Conservation (phyloP, 2,113 vertebrate genomes). For the Tetrax tetrax region DNA sequence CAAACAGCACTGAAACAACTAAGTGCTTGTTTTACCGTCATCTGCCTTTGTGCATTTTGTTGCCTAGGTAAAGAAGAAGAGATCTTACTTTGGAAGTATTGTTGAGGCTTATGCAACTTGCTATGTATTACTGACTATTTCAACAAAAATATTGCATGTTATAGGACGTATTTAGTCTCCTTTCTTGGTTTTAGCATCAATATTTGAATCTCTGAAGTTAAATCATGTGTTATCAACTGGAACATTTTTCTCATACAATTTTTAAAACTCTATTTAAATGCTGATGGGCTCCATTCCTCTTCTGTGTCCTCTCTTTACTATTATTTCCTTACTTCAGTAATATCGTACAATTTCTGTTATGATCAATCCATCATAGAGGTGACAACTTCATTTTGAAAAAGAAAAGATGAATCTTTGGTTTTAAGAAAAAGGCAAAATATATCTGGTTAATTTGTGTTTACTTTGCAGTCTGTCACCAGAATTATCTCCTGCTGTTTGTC, state of each 20-base stretch:
- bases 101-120: background rate
- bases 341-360: background rate
- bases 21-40: background rate
- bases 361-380: background rate
- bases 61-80: background rate
- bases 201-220: slow-evolving; percentile 7
- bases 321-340: background rate
- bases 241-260: background rate
- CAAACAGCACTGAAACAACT: background rate
- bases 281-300: background rate
- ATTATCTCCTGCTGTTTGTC: background rate
- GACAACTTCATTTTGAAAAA: background rate
- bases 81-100: background rate
- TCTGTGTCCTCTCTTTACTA: background rate
- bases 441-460: background rate
- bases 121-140: background rate
- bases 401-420: background rate
- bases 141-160: background rate
- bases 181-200: background rate
- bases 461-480: background rate
- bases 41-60: background rate
- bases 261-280: background rate
- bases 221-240: background rate
- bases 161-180: background rate
- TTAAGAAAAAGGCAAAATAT: background rate